Evolutionary conservation across 2,888 invertebrate species (phyloP).

Genomic region (Griposia aprilina): DNA sequence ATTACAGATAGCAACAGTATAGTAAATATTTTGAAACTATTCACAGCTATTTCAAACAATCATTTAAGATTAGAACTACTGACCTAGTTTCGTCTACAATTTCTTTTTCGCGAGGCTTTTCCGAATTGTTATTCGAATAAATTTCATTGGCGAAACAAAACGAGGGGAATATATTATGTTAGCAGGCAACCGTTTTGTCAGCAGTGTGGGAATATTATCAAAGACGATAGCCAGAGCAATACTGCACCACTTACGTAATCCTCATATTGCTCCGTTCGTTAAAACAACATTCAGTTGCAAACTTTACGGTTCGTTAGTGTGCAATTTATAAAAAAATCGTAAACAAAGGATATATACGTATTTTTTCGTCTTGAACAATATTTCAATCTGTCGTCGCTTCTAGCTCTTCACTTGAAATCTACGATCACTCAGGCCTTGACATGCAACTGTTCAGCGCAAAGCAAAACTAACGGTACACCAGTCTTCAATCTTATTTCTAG

Average conservation of each 20-base stretch:
- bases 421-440: slow-evolving; percentile 77
- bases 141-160: slow-evolving; percentile 45
- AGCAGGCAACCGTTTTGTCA: slow-evolving; percentile 53
- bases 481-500: slow-evolving; percentile 59
- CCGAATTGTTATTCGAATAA: slow-evolving; percentile 41
- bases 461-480: slow-evolving; percentile 51
- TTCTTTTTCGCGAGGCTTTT: slow-evolving; percentile 42
- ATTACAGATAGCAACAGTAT: slow-evolving; percentile 19
- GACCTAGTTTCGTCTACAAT: slow-evolving; percentile 42
- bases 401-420: slow-evolving; percentile 70
- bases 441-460: slow-evolving; percentile 72
- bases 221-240: slow-evolving; percentile 52
- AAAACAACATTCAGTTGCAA: slow-evolving; percentile 55
- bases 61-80: slow-evolving; percentile 45
- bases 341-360: slow-evolving; percentile 59
- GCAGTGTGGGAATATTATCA: slow-evolving; percentile 49
- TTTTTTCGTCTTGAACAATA: slow-evolving; percentile 59
- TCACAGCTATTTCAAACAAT: slow-evolving; percentile 42
- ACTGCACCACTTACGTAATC: slow-evolving; percentile 36
- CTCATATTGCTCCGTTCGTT: slow-evolving; percentile 41
- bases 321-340: slow-evolving; percentile 59
- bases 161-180: slow-evolving; percentile 42
- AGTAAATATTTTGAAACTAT: slow-evolving; percentile 54
- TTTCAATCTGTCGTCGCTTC: slow-evolving; percentile 67
- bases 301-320: slow-evolving; percentile 54